Evolutionary conservation across 2,797 vertebrate genomes (phyloP).

Genomic region (Acanthis flammea): DNA sequence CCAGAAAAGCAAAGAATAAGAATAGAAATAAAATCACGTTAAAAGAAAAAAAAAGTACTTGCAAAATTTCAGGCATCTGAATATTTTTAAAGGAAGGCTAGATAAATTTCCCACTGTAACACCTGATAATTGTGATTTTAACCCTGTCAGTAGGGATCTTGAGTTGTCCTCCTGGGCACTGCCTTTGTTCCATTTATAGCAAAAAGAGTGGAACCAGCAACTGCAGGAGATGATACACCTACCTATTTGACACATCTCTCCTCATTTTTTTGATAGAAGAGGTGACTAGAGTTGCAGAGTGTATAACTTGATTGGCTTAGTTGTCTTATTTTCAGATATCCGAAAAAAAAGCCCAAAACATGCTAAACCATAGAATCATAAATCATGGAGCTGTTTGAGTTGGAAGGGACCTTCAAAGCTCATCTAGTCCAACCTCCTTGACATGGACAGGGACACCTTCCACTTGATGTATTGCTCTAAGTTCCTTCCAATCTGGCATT

Average conservation of each 20-base stretch:
- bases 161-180: not conserved
- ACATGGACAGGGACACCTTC: not conserved
- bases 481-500: not conserved
- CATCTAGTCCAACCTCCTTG: not conserved
- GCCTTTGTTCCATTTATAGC: not conserved
- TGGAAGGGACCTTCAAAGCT: not conserved
- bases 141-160: not conserved
- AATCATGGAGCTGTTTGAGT: not conserved
- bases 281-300: not conserved
- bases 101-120: not conserved
- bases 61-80: not conserved
- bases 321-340: not conserved
- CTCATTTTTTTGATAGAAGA: not conserved
- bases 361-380: not conserved
- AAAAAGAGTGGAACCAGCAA: not conserved
- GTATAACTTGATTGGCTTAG: not conserved
- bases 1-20: not conserved
- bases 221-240: not conserved
- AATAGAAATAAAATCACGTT: not conserved
- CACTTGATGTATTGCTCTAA: not conserved
- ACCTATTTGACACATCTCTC: not conserved
- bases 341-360: not conserved
- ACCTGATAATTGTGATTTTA: not conserved
- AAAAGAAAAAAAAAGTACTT: not conserved
- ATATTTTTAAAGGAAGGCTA: not conserved